A percentile compares a stretch with the other conserved stretches of the same genome.
These are phyloP conservation scores for Furnarius figulus DNA, from an alignment of 2,113 vertebrate genomes.

Conservation along the genomic window DNA sequence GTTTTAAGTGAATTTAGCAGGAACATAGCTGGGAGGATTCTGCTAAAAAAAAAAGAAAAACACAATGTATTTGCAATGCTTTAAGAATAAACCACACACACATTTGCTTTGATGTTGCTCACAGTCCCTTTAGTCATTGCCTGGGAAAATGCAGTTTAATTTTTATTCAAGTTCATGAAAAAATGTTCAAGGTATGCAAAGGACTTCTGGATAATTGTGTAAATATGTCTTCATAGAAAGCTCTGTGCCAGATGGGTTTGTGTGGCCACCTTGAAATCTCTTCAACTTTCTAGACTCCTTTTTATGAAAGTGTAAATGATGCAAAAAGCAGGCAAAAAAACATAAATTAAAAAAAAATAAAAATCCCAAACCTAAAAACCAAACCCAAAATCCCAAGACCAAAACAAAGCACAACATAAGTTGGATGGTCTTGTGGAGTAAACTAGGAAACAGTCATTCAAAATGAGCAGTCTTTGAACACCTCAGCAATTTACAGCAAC, in stretches of 20 bases:
- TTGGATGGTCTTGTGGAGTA: not conserved
- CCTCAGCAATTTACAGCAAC: not conserved
- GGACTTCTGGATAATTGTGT: not conserved
- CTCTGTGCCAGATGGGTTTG: not conserved
- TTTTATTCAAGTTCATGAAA: conserved; percentile 13
- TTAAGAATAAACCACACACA: not conserved
- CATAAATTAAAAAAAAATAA: not conserved
- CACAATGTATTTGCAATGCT: not conserved
- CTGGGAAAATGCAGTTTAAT: conserved; percentile 8
- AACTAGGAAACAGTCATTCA: not conserved
- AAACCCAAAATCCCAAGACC: accelerated
- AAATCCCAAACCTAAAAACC: not conserved
- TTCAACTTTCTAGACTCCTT: not conserved
- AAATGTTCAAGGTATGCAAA: conserved; percentile 5
- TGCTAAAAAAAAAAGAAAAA: not conserved
- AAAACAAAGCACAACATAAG: not conserved
- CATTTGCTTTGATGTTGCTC: conserved; percentile 31
- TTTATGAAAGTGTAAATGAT: not conserved
- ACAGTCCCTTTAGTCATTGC: not conserved
- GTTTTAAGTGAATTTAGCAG: conserved; percentile 1
- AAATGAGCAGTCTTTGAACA: not conserved
- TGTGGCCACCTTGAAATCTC: conserved; percentile 39
- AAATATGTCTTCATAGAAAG: not conserved
- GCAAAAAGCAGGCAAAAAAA: not conserved
- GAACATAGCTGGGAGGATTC: not conserved